Evolutionary conservation across 2,797 vertebrate genomes (phyloP), one percentile per base, ranked within the genome.

Genomic region (Myripristis murdjan): DNA sequence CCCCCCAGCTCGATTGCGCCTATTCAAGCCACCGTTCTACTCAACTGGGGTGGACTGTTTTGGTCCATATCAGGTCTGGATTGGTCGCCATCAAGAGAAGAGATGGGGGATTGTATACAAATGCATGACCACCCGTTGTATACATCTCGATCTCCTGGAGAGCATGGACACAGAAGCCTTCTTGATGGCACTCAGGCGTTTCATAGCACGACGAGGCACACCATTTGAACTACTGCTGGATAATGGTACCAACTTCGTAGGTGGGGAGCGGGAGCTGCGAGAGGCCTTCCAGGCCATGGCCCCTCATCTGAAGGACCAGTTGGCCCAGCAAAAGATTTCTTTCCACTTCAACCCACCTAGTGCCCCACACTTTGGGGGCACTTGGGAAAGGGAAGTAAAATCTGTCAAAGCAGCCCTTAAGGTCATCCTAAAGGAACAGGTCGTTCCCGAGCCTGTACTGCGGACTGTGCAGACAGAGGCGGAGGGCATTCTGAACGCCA

Each of bases 61-160:
- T n/a, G n/a, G n/a, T n/a, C n/a, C n/a, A n/a, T n/a, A n/a, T n/a
- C n/a, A n/a, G n/a, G n/a, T n/a, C n/a, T n/a, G n/a, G n/a, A n/a
- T n/a, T n/a, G n/a, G n/a, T n/a, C 2, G 3, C 11, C 1, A 1
- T 6, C 37, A 23, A 1, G 49, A 66, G n/a, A 71, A 71, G 14
- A 58, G 66, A 9, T 71, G 55, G 28, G 67, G 61, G 7, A 48
- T 66, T 1, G 18, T 71, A 0, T 65, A 37, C 26, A 71, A 62
- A 14, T 71, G 56, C 10, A 35, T 61, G 39, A 76, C 16, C 2
- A 65, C 66, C 0, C n/a, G n/a, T n/a, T n/a, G n/a, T n/a, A n/a
- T n/a, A n/a, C n/a, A n/a, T n/a, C n/a, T n/a, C n/a, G n/a, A n/a
- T n/a, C n/a, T n/a, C n/a, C n/a, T n/a, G n/a, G n/a, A n/a, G n/a